Evolutionary conservation across 2,797 vertebrate genomes (phyloP), one percentile per base, ranked within the genome.

Genomic region (Chloroceryle amazona): DNA sequence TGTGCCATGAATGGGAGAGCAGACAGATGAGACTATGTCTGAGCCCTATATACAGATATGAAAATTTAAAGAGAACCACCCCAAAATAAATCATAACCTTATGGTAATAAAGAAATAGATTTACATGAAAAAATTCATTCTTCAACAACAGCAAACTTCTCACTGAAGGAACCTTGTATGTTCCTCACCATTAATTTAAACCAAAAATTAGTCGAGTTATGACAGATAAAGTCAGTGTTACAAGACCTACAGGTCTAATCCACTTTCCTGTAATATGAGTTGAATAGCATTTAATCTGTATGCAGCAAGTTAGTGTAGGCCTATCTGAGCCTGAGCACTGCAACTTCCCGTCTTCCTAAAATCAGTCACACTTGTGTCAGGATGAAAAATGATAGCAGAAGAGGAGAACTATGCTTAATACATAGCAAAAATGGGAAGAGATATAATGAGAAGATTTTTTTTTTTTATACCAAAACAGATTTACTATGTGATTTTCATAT

Each of bases 91-190:
- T 22, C 51, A 51, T 11, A 31, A 88, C 9, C 16, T 81, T 75
- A 79, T 79, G 68, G n/a, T 62, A 83, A 81, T 15, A 75, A 71
- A 19, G 7, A 35, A n/a, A 28, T 14, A 78, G 33, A 90, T 89
- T 91, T 84, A 79, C 39, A 67, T 28, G 23, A 11, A 26, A 81
- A 95, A 93, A 83, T 65, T 89, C 76, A 26, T 41, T 95, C 81
- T 80, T 81, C 47, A 31, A 10, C 58, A 25, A 17, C n/a, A 84
- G 44, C 25, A 87, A 49, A 88, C 37, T 14, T 57, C 25, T 39
- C 15, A 46, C 49, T 81, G 61, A 62, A 62, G 37, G n/a, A 81
- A 28, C 20, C 21, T 54, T 72, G 42, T 9, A 10, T 47, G 33
- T 11, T 90, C 28, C 49, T 93, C 75, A 75, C 4, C 31, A 39